Evolutionary conservation across 2,797 vertebrate species (phyloP).

Genomic region (Betta splendens): DNA sequence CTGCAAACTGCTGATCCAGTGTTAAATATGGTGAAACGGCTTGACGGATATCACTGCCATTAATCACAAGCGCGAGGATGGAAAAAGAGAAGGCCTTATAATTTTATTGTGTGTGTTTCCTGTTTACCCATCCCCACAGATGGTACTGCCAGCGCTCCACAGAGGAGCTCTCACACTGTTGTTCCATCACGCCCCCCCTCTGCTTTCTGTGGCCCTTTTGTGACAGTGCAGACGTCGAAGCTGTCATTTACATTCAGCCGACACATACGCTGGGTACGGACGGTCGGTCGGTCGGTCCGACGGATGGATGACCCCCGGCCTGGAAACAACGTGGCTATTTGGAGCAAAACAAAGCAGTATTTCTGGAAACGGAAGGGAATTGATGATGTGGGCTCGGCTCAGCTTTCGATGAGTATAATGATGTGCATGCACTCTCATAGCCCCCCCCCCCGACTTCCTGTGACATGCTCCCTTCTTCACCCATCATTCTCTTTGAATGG

Average conservation of each 20-base stretch:
- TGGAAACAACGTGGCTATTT: conserved; percentile 76
- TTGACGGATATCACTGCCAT: conserved; percentile 79
- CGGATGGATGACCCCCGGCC: conserved; percentile 72
- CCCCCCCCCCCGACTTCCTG: conserved; percentile 70
- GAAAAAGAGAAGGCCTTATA: conserved; percentile 74
- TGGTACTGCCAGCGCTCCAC: conserved; percentile 77
- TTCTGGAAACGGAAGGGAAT: conserved; percentile 71
- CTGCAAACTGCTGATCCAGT: conserved; percentile 74
- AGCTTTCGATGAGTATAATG: conserved; percentile 70
- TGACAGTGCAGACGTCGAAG: conserved; percentile 73
- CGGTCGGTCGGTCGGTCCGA: conserved; percentile 51
- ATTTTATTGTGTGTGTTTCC: conserved; percentile 82
- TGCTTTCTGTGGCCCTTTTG: conserved; percentile 80
- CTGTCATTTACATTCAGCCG: conserved; percentile 80
- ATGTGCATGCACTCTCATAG: conserved; percentile 54
- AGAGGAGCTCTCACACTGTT: conserved; percentile 75
- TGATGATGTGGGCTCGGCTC: conserved; percentile 60
- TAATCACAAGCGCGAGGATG: conserved; percentile 75
- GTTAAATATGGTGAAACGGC: conserved; percentile 81
- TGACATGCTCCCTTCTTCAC: conserved; percentile 61
- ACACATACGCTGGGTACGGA: conserved; percentile 66
- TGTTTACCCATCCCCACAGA: conserved; percentile 80
- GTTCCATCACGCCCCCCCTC: conserved; percentile 64
- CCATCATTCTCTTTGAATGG: conserved; percentile 64
- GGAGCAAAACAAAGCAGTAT: conserved; percentile 66